Percentiles rank a stretch among this genome's conserved stretches.
Conservation (phyloP, 1,140 invertebrate species). For the Trichomalopsis sarcophagae region DNA sequence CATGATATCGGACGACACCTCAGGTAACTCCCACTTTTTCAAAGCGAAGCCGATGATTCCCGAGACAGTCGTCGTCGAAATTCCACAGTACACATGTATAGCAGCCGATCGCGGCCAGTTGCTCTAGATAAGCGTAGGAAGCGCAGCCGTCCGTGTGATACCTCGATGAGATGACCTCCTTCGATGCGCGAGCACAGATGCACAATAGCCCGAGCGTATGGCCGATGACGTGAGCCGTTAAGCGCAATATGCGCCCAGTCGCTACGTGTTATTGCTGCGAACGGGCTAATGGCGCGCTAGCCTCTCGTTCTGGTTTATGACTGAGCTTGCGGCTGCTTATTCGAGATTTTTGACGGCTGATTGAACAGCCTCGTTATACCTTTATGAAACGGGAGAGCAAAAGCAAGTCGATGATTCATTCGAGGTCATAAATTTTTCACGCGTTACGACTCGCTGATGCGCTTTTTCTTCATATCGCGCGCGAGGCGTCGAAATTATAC, state of each 20-base stretch:
- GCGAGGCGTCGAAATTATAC: background rate
- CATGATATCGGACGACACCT: no score
- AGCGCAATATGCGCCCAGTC: background rate
- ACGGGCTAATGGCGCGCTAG: background rate
- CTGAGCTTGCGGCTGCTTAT: no score
- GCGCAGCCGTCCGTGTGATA: background rate
- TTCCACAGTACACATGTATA: no score
- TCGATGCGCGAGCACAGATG: background rate
- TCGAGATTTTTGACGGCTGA: no score
- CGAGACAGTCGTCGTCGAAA: no score
- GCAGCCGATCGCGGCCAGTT: no score
- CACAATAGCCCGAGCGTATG: background rate
- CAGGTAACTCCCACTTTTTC: background rate
- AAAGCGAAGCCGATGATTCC: no score
- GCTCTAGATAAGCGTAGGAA: background rate
- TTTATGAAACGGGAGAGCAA: no score
- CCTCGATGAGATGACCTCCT: background rate
- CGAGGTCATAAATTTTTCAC: conserved; percentile 22
- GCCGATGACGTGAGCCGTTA: background rate
- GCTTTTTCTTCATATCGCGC: background rate
- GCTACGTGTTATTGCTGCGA: background rate
- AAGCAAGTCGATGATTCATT: background rate
- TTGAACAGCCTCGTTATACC: no score
- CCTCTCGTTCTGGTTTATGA: no score
- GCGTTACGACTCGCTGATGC: background rate